Evolutionary conservation across 2,113 vertebrate species (phyloP).

Genomic region (Galemys pyrenaicus): DNA sequence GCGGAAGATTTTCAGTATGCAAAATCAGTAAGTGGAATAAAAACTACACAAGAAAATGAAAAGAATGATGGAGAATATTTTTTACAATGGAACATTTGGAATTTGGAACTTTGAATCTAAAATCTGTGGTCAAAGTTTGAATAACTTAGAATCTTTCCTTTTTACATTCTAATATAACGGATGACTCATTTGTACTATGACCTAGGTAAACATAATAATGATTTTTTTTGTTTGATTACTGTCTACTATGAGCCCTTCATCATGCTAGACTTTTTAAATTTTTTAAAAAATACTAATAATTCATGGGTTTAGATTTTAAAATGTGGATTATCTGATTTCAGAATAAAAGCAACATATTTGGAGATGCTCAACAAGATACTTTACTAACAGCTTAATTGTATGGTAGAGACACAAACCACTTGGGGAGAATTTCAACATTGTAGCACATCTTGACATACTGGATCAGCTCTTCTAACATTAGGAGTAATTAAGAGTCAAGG

Average conservation of each 20-base stretch:
- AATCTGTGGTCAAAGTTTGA: neutral
- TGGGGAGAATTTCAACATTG: neutral
- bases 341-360: neutral
- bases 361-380: neutral
- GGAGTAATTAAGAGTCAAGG: neutral
- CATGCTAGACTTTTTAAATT: neutral
- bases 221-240: neutral
- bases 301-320: neutral
- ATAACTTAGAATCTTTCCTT: neutral
- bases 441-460: fast-evolving
- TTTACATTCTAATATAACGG: neutral
- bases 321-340: neutral
- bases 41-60: neutral
- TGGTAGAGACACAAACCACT: neutral
- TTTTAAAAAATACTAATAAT: neutral
- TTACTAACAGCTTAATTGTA: neutral
- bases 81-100: neutral
- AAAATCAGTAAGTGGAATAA: slow-evolving; percentile 7
- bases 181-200: neutral
- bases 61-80: neutral
- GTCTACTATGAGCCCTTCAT: neutral
- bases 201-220: neutral
- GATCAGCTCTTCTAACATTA: neutral
- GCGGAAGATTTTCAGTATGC: neutral
- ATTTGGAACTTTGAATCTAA: neutral